These are phyloP conservation scores for Guaruba guarouba DNA, from an alignment of 2,113 vertebrate genomes.

Conservation along the genomic window DNA sequence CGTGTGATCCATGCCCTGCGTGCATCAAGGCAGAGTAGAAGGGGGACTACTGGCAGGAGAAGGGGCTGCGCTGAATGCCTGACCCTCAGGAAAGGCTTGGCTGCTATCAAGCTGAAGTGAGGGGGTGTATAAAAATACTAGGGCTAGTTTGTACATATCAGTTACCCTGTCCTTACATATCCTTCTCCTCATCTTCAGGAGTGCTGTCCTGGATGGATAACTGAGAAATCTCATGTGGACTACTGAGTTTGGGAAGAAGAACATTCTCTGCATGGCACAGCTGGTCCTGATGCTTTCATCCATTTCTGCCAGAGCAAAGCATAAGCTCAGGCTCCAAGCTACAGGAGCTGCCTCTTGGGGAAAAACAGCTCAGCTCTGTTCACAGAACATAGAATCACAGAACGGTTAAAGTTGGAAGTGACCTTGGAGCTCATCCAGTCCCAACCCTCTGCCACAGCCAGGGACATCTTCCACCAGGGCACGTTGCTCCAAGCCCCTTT, in stretches of 20 bases:
- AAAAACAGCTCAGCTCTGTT: background rate
- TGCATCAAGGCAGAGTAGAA: background rate
- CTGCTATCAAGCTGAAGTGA: background rate
- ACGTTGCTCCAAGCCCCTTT: background rate
- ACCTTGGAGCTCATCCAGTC: background rate
- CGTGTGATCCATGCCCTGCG: background rate
- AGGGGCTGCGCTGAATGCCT: background rate
- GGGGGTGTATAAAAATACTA: background rate
- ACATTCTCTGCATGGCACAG: fast-evolving
- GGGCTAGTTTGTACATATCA: background rate
- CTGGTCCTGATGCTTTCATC: background rate
- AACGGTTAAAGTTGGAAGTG: background rate
- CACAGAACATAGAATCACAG: background rate
- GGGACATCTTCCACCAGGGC: background rate
- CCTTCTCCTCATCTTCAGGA: background rate
- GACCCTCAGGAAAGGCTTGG: background rate
- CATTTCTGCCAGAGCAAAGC: background rate
- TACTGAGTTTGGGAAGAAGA: background rate
- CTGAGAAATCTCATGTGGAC: background rate
- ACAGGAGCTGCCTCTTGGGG: background rate
- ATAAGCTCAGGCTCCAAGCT: background rate
- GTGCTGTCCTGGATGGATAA: fast-evolving
- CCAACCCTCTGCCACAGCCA: background rate
- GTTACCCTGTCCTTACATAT: background rate
- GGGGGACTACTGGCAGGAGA: background rate